Percentiles rank a stretch among this genome's conserved stretches.
Conservation (phyloP, 2,797 vertebrate genomes). For the Pseudotriccus pelzelni region DNA sequence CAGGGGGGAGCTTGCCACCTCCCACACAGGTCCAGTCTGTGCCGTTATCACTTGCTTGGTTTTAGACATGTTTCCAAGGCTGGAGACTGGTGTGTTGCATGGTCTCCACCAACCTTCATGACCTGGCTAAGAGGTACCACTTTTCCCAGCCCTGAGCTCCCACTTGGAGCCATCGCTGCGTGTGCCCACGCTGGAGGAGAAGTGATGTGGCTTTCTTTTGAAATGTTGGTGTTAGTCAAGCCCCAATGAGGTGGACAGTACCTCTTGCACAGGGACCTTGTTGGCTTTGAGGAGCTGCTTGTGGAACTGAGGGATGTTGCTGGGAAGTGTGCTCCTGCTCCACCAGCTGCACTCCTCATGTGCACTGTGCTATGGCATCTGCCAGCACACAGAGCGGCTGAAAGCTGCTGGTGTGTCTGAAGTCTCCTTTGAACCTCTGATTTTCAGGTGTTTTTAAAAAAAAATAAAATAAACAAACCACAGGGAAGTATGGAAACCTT, state of each 20-base stretch:
- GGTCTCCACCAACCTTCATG: fast-evolving
- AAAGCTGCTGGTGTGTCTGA: neutral
- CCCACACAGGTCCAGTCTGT: fast-evolving
- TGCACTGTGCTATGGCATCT: neutral
- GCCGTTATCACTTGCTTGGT: neutral
- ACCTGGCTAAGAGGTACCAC: too few species aligned
- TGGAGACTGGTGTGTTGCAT: fast-evolving
- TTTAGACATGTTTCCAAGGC: neutral
- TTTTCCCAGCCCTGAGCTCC: fast-evolving
- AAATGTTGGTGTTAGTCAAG: neutral
- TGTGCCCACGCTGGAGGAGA: neutral
- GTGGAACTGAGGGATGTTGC: neutral
- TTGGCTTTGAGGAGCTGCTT: neutral
- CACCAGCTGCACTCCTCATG: neutral
- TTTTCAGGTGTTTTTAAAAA: neutral
- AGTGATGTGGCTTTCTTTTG: neutral
- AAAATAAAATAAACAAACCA: neutral
- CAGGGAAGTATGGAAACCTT: neutral
- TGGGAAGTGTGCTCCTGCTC: neutral
- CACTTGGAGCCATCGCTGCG: fast-evolving
- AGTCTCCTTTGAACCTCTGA: neutral
- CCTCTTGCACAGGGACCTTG: neutral
- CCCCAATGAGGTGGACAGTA: neutral
- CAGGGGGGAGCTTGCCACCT: neutral
- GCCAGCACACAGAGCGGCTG: fast-evolving